Percentiles rank a stretch among this genome's conserved stretches.
Evolutionary conservation across 2,113 vertebrate species (phyloP).

Genomic region (Bambusicola thoracicus): DNA sequence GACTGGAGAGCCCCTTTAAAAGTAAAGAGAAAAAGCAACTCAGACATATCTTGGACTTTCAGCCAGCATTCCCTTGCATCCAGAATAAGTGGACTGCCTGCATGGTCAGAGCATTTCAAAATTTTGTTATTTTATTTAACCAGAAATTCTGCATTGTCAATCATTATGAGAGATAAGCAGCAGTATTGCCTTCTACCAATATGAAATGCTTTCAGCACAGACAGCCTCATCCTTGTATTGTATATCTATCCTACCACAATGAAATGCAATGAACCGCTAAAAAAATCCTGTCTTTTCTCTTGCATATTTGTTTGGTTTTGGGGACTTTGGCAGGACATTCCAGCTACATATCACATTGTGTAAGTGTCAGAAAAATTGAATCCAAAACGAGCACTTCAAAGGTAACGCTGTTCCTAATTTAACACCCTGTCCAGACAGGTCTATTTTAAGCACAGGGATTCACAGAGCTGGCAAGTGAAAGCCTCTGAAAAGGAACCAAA

Average conservation of each 20-base stretch:
- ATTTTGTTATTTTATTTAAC: background rate
- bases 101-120: background rate
- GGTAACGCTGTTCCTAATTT: background rate
- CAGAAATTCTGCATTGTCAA: background rate
- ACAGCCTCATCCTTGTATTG: background rate
- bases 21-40: no score
- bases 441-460: background rate
- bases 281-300: background rate
- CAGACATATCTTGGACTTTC: background rate
- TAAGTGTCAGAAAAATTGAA: background rate
- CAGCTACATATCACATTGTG: background rate
- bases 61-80: background rate
- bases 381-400: background rate
- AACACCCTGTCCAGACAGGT: background rate
- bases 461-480: background rate
- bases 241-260: no score
- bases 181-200: background rate
- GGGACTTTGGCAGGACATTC: background rate
- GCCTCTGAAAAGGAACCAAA: slow-evolving; percentile 23
- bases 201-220: background rate
- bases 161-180: background rate
- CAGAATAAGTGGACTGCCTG: background rate
- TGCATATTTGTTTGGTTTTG: background rate
- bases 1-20: background rate
- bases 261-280: background rate